Base-by-base conservation (phyloP, 2,797 vertebrate genomes). In the Molossus molossus region DNA sequence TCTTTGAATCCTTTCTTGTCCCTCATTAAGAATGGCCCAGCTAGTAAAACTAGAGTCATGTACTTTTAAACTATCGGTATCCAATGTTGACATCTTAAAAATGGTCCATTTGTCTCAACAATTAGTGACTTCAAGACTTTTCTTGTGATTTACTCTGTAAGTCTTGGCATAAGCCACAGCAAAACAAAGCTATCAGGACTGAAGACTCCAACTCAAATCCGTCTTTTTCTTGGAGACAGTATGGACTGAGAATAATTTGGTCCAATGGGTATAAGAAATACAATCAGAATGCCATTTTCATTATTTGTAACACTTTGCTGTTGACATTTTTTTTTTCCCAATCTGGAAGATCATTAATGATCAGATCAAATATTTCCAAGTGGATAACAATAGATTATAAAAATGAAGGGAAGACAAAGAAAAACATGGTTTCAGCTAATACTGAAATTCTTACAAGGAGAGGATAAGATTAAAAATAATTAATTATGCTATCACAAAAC, bases 341-440 rank as follows among this genome's bases (percentile, higher is more conserved):
- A 86, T 29, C 53, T 82, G 40, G 72, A 72, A 91, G 75, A 21
- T 18, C 48, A 50, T 45, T 79, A 53, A 13, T 48, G 50, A 73
- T 67, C 40, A 82, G 20, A 79, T 13, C 33, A 76, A 60, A 40
- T 72, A n/a, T 72, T 83, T 81, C 37, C 48, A 94, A 92, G 76
- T 18, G 13, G 14, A 15, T 13, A 85, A 91, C 40, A 77, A 89
- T 7, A 60, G 21, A 33, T 58, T n/a, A 72, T 48, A 60, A 92
- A 92, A 86, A 77, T 13, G 6, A 87, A 87, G 5, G 20, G 40
- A 87, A 6, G 21, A 75, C 1, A 64, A 21, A 33, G 13, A 88
- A 3, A 7, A 57, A 64, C n/a, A 9, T 55, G 33, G 27, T 86
- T 55, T 76, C 4, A 33, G 21, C 6, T 88, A 65, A 91, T 12